Evolutionary conservation across 2,797 vertebrate species (phyloP).

Genomic region (Spondyliosoma cantharus): DNA sequence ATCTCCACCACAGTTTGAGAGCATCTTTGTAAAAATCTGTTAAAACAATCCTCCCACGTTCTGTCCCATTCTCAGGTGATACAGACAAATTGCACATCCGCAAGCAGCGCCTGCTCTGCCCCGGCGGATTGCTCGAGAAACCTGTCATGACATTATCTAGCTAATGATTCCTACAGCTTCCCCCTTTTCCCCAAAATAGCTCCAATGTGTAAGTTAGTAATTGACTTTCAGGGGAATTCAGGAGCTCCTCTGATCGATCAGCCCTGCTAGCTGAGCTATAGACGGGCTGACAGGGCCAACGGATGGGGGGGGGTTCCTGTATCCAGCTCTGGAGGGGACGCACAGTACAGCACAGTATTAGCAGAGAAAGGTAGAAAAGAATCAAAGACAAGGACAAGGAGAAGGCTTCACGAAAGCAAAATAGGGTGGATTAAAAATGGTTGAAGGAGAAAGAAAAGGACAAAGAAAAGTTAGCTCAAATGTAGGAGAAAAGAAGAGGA

Average conservation of each 20-base stretch:
- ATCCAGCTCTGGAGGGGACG: slow-evolving; percentile 17
- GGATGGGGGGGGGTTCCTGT: slow-evolving; percentile 26
- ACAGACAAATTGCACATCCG: slow-evolving; percentile 63
- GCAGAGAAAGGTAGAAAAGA: not conserved
- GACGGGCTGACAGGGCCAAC: slow-evolving; percentile 35
- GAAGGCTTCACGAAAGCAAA: not conserved
- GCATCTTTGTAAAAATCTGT: slow-evolving; percentile 10
- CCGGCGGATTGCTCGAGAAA: slow-evolving; percentile 47
- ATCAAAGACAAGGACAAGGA: not conserved
- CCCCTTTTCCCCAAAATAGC: slow-evolving; percentile 60
- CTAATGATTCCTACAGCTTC: slow-evolving; percentile 67
- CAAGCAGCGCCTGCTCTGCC: slow-evolving; percentile 40
- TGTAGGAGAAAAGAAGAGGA: not conserved
- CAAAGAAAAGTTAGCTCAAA: not conserved
- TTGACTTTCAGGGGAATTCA: slow-evolving; percentile 73
- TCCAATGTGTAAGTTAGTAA: slow-evolving; percentile 64
- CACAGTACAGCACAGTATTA: not conserved
- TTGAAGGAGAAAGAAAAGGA: not conserved
- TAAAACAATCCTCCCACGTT: slow-evolving; percentile 19
- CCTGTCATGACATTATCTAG: slow-evolving; percentile 74
- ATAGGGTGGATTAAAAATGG: not conserved
- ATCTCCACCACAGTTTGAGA: not conserved
- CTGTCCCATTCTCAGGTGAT: slow-evolving; percentile 38
- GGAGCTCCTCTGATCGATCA: slow-evolving; percentile 65
- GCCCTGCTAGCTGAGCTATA: slow-evolving; percentile 47